Evolutionary conservation across 1,140 invertebrate species (phyloP).

Genomic region (Drosophila erecta): DNA sequence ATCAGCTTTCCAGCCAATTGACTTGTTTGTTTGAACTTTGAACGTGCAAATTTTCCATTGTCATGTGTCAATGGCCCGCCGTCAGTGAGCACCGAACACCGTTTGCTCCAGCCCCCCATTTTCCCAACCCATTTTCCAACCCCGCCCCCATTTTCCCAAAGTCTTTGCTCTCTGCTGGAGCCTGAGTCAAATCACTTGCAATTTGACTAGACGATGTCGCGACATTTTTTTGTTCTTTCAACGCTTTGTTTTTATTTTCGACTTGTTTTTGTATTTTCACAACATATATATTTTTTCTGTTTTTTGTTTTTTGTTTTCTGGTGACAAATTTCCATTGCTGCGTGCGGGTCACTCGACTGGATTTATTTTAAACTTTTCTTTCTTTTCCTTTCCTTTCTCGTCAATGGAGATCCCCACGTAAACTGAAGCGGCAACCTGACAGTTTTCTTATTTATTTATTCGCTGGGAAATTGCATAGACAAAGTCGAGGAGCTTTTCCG

Average conservation of each 20-base stretch:
- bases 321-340: conserved; percentile 31
- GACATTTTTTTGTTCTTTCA: conserved; percentile 40
- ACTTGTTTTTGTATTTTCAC: neutral
- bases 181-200: conserved; percentile 58
- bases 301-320: conserved; percentile 1
- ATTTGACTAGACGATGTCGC: conserved; percentile 64
- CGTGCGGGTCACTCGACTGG: conserved; percentile 25
- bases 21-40: conserved; percentile 40
- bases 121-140: neutral
- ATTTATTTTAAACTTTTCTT: conserved; percentile 32
- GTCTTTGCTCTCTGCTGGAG: conserved; percentile 32
- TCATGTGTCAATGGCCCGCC: conserved; percentile 54
- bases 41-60: conserved; percentile 41
- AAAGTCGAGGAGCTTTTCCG: neutral
- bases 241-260: conserved; percentile 17
- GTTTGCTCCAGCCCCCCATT: neutral
- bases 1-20: conserved; percentile 29
- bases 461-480: conserved; percentile 55
- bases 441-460: conserved; percentile 62
- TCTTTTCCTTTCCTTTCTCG: neutral
- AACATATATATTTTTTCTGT: too few species aligned
- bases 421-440: conserved; percentile 43
- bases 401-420: neutral
- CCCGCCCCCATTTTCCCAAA: neutral
- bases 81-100: conserved; percentile 13